Evolutionary conservation across 2,113 vertebrate genomes (phyloP).

Genomic region (Riparia riparia): DNA sequence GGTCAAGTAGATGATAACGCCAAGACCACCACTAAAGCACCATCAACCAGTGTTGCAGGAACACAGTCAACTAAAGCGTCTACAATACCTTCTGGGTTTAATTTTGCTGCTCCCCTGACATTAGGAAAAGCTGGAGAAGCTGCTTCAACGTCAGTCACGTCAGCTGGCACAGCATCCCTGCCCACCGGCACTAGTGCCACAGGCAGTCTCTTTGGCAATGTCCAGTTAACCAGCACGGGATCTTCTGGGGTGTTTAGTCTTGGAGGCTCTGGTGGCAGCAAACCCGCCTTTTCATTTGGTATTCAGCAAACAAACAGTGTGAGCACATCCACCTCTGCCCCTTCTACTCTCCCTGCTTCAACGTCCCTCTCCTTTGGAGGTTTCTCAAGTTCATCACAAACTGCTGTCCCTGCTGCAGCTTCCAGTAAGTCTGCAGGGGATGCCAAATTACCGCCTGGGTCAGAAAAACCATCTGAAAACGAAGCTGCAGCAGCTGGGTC

Average conservation of each 20-base stretch:
- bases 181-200: conserved; percentile 30
- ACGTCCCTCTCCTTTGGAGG: conserved; percentile 58
- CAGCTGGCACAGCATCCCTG: neutral
- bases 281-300: conserved; percentile 75
- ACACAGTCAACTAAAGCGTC: conserved; percentile 54
- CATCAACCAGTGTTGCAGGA: neutral
- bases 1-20: conserved; percentile 84
- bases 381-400: conserved; percentile 59
- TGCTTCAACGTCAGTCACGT: neutral
- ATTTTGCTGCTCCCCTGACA: conserved; percentile 59
- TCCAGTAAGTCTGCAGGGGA: conserved; percentile 59
- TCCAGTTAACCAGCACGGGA: neutral
- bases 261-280: conserved; percentile 60
- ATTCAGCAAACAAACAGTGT: conserved; percentile 20
- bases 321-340: conserved; percentile 6
- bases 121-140: conserved; percentile 74
- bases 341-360: conserved; percentile 40
- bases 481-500: conserved; percentile 12
- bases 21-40: conserved; percentile 69
- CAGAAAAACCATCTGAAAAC: conserved; percentile 48
- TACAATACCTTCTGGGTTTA: conserved; percentile 55
- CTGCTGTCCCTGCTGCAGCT: conserved; percentile 8
- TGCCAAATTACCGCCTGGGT: neutral
- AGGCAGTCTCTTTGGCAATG: conserved; percentile 27
- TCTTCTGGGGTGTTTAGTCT: conserved; percentile 74